phyloP scores from a whole-genome alignment of 2,113 vertebrate genomes.

The Noctilio leporinus region DNA sequence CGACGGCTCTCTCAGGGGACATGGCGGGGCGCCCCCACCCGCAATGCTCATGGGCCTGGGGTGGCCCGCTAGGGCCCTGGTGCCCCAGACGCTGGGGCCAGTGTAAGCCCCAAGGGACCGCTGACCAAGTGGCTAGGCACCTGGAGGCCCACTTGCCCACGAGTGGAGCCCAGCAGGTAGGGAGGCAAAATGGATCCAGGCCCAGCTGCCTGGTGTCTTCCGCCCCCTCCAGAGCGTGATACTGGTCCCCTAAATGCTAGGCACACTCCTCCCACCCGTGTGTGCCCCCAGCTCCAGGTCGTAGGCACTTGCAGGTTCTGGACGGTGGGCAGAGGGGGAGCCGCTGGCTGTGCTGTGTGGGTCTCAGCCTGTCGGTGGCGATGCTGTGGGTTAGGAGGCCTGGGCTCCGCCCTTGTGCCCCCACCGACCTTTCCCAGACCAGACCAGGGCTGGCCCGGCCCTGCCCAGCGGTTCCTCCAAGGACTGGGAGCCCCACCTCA shows the following conservation, averaged over 20 bases:
- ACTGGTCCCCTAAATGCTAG: not conserved
- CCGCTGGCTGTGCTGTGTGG: not conserved
- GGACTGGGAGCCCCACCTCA: no score
- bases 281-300: not conserved
- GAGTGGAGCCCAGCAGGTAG: not conserved
- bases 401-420: not conserved
- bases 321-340: not conserved
- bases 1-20: not conserved
- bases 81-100: no score
- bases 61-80: not conserved
- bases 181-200: not conserved
- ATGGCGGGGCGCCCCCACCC: accelerated
- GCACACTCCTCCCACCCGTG: not conserved
- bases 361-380: accelerated
- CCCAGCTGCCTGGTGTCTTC: no score
- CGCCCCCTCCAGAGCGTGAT: not conserved
- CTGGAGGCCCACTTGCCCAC: not conserved
- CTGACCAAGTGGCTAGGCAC: not conserved
- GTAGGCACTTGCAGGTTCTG: no score
- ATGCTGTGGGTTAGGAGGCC: not conserved
- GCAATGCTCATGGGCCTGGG: accelerated
- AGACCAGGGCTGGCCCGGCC: not conserved
- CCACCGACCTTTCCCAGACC: not conserved
- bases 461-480: accelerated
- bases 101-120: not conserved